A percentile compares a stretch with the other conserved stretches of the same genome.
Conservation (phyloP, 2,888 invertebrate species). For the Dolichopus griseipennis region DNA sequence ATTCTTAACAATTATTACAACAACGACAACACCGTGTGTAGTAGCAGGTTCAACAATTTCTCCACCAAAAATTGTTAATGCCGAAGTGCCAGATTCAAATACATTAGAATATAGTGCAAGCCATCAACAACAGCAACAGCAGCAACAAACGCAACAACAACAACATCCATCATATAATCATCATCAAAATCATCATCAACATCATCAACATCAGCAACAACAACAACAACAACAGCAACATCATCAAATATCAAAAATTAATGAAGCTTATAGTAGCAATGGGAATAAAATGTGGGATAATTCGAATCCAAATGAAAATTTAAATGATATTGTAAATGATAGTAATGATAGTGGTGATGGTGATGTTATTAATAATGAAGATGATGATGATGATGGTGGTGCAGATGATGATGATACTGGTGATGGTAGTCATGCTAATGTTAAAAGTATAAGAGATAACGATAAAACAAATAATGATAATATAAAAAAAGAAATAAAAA, state of each 20-base stretch:
- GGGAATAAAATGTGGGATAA: constrained; percentile 22
- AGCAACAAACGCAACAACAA: constrained; percentile 7
- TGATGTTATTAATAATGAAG: not conserved
- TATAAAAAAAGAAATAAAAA: constrained; percentile 7
- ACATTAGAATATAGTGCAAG: constrained; percentile 16
- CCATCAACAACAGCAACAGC: constrained; percentile 17
- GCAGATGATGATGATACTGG: constrained; percentile 9
- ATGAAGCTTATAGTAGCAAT: constrained; percentile 25
- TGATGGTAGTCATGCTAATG: not conserved
- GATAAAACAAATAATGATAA: not conserved
- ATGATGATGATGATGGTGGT: not conserved
- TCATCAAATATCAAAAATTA: constrained; percentile 28
- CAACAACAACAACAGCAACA: constrained; percentile 21
- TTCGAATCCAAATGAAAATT: constrained; percentile 21
- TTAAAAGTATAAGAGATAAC: constrained; percentile 18
- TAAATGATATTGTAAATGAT: constrained; percentile 5
- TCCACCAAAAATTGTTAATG: not conserved
- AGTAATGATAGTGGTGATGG: constrained; percentile 1
- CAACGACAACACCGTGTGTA: constrained; percentile 16
- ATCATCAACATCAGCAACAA: constrained; percentile 11
- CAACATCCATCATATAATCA: not conserved
- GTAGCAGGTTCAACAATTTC: not conserved
- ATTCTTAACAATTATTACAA: constrained; percentile 22
- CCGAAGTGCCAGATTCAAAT: not conserved
- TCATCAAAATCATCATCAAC: constrained; percentile 5